Evolutionary conservation across 2,888 invertebrate genomes (phyloP), one percentile per base, ranked within the genome.

Genomic region (Stenurella melanura): DNA sequence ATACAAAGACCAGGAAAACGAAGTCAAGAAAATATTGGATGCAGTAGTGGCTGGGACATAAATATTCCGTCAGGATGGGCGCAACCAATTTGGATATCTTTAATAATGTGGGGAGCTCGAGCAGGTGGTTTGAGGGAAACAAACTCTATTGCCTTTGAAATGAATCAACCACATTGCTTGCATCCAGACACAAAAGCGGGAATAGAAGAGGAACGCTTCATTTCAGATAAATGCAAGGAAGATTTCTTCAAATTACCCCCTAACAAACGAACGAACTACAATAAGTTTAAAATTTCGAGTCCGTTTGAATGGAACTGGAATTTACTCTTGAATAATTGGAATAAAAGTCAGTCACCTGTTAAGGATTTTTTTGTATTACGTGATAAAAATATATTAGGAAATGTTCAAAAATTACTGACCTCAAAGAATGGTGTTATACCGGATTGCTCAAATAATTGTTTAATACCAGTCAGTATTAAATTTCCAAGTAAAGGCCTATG

Each of bases 21-120:
- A 84, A 88, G 38, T 19, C 10, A 38, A 38, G 80, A 83, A 60
- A 80, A 84, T 84, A 80, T 84, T 75, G 87, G 87, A 15, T 95
- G 93, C 88, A 93, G 93, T 17, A 92, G 93, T 88, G 97, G 98
- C 9, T 96, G 97, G 95, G 98, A 98, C 88, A 87, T 98, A 9
- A 93, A 98, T 76, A 85, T 95, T 17, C 98, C 98, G 0, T 91
- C 94, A 56, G 94, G 94, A 7, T 98, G 97, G 94, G 95, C 95
- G 2, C 93, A 96, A 90, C 91, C 95, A 26, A 94, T 97, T 83
- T 98, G 97, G 97, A 89, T 96, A 72, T 93, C 95, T 18, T 92
- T 98, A 30, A 92, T 94, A 80, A 93, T 95, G 92, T 94, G 95
- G 89, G 97, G 97, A 58, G 96, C 94, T 0, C 92, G 94, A 86